These are phyloP conservation scores for Melanargia galathea DNA, from an alignment of 2,888 invertebrate species.

Conservation along the genomic window DNA sequence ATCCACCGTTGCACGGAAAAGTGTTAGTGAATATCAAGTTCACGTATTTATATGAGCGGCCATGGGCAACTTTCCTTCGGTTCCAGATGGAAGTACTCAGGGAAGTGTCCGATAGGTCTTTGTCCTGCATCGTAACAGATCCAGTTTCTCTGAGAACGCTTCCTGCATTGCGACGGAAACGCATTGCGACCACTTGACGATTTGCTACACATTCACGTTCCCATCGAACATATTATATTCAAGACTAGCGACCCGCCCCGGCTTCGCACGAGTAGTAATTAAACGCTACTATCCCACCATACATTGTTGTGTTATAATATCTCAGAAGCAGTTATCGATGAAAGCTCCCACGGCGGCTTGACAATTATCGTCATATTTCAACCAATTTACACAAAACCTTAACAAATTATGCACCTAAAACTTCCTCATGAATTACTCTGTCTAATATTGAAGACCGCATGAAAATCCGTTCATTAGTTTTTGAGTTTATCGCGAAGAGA, in stretches of 20 bases:
- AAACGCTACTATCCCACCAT: too few species aligned
- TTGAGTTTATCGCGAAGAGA: too few species aligned
- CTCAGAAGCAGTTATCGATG: too few species aligned
- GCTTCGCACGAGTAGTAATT: too few species aligned
- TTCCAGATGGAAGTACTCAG: conserved; percentile 62
- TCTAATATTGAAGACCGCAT: too few species aligned
- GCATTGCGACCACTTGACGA: conserved; percentile 32
- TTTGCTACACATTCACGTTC: conserved; percentile 30
- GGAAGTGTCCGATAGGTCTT: conserved; percentile 78
- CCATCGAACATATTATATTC: conserved; percentile 23
- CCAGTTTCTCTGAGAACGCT: conserved; percentile 62
- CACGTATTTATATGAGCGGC: conserved; percentile 75
- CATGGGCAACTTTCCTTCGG: conserved; percentile 70
- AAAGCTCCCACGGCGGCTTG: too few species aligned
- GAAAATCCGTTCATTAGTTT: too few species aligned
- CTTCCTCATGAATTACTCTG: too few species aligned
- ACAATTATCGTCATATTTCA: too few species aligned
- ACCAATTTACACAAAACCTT: too few species aligned
- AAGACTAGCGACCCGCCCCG: background rate
- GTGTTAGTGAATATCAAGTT: conserved; percentile 75
- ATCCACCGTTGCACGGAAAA: conserved; percentile 65
- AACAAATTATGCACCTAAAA: too few species aligned
- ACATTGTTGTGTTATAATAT: too few species aligned
- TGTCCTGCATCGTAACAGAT: conserved; percentile 74
- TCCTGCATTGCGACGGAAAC: conserved; percentile 54